These are phyloP conservation scores for Poeciliopsis retropinna DNA, from an alignment of 2,113 vertebrate species.

Conservation along the genomic window DNA sequence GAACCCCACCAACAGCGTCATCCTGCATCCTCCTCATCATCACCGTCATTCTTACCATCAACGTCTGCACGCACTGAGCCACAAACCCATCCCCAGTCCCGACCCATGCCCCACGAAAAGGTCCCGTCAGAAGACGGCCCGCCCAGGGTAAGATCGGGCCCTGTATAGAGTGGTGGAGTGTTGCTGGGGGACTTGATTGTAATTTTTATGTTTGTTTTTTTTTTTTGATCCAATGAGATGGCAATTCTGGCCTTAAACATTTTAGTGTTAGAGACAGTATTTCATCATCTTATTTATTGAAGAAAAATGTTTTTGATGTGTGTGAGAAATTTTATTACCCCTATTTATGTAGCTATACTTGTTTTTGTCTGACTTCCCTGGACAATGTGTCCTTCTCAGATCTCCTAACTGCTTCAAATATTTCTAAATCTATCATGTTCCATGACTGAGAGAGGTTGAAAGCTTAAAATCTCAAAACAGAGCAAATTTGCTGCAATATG, in stretches of 20 bases:
- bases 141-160: constrained; percentile 88
- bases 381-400: too few relatives aligned
- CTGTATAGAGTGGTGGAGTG: too few relatives aligned
- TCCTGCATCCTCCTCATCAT: constrained; percentile 52
- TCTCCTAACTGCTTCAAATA: not conserved
- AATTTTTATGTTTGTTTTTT: not conserved
- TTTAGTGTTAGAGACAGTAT: not conserved
- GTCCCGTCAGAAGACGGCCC: constrained; percentile 90
- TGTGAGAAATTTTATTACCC: too few relatives aligned
- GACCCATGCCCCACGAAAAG: constrained; percentile 83
- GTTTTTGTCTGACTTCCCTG: too few relatives aligned
- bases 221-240: not conserved
- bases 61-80: constrained; percentile 89
- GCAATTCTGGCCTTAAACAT: not conserved
- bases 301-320: not conserved
- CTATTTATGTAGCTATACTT: not conserved
- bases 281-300: not conserved
- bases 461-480: not conserved
- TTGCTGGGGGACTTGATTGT: not conserved
- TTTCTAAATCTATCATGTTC: not conserved
- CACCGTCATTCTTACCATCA: constrained; percentile 47
- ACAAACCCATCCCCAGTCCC: constrained; percentile 87
- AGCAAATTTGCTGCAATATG: not conserved
- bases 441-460: not conserved
- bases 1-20: constrained; percentile 81